Evolutionary conservation across 1,140 invertebrate species (phyloP), one percentile per base, ranked within the genome.

Genomic region (Radopholus similis): DNA sequence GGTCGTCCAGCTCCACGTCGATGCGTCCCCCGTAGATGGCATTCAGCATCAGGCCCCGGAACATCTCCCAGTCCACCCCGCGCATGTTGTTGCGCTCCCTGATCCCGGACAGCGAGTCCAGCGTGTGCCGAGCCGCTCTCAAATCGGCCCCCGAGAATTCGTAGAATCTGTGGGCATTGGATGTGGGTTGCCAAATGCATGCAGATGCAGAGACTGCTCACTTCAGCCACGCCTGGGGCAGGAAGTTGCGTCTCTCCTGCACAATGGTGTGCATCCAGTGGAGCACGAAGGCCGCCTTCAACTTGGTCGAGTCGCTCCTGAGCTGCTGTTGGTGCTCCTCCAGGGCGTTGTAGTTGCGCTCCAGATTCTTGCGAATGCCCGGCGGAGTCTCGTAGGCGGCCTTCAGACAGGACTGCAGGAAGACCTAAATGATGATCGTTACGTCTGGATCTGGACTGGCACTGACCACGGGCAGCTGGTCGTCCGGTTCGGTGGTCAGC

Each of bases 1-100:
- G 83, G 57, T 87, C 82, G 84, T 95, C 93, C 79, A 89, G 89
- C 6, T 85, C 80, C 74, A 92, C 91, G 79, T 93, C 91, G 6
- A 95, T 86, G 44, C 91, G 84, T 1, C 92, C 92, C 1, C 92
- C 92, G 78, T 93, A 95, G 63, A 94, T 89, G 0, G 90, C 89
- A 59, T 89, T 87, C 74, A 90, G 88, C 77, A 89, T 88, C 4
- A 95, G 83, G 6, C 91, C 91, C 73, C 89, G 88, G 40, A 94
- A 84, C 68, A 88, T 88, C 54, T 88, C 85, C 91, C 91, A 95
- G 70, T 89, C 85, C 2, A 88, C 68, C 35, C 32, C 37, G 42
- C 37, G 34, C 15, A 73, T 18, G n/a, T 32, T 23, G 15, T 66
- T 60, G n/a, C 21, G 58, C 23, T 28, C 28, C 23, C 9, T 26